A percentile compares a stretch with the other conserved stretches of the same genome.
phyloP scores from a whole-genome alignment of 2,797 vertebrate genomes.

The Eulemur coronatus region DNA sequence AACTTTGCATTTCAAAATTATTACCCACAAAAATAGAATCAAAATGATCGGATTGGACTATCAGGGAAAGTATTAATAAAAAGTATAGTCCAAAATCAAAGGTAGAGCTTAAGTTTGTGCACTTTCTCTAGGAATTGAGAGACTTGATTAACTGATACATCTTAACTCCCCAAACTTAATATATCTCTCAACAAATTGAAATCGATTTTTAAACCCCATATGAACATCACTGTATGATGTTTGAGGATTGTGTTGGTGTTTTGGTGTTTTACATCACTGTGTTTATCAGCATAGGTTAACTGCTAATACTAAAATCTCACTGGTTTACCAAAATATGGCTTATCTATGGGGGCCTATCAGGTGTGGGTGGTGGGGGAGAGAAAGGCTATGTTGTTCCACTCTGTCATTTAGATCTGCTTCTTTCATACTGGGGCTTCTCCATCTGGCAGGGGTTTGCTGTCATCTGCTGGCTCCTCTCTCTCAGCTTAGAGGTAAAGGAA shows the following conservation, averaged over 20 bases:
- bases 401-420: background rate
- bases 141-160: background rate
- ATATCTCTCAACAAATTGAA: background rate
- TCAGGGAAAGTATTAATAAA: background rate
- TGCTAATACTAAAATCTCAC: background rate
- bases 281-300: background rate
- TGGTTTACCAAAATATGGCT: background rate
- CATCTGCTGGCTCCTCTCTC: background rate
- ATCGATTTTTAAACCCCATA: background rate
- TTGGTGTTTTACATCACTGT: background rate
- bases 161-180: background rate
- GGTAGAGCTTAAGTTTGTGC: background rate
- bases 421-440: background rate
- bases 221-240: background rate
- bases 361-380: background rate
- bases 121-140: background rate
- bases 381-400: rapidly evolving
- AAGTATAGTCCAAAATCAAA: background rate
- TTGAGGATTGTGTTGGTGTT: background rate
- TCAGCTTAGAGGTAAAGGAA: background rate
- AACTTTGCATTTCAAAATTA: background rate
- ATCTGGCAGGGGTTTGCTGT: background rate
- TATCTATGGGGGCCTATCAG: background rate
- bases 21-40: background rate
- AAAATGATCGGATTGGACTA: background rate